Conservation (phyloP, 2,797 vertebrate species). For the Tragopan temminckii region DNA sequence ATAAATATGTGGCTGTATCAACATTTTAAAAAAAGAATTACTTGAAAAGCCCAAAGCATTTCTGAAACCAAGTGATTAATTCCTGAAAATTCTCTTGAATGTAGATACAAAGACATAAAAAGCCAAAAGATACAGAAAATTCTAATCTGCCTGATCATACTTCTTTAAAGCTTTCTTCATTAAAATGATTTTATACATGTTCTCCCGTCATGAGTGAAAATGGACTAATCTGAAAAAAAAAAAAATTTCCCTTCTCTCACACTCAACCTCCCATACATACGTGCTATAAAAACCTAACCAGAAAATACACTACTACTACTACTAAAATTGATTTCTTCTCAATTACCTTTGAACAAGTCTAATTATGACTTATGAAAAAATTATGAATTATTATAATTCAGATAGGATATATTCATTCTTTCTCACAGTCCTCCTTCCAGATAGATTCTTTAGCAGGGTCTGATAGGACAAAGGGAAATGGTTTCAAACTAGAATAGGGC, state of each 20-base stretch:
- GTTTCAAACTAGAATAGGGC: no score
- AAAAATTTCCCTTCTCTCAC: background rate
- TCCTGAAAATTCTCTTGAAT: background rate
- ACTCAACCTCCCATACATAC: background rate
- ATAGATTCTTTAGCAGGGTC: no score
- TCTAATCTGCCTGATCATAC: background rate
- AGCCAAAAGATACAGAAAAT: background rate
- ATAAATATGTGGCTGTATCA: background rate
- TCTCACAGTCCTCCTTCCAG: background rate
- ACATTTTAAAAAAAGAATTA: background rate
- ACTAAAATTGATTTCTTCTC: background rate
- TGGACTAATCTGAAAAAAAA: background rate
- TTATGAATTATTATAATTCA: background rate
- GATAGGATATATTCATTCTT: background rate
- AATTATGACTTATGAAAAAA: no score
- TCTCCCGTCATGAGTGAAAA: slow-evolving; percentile 12
- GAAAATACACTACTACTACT: background rate
- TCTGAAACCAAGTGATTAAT: slow-evolving; percentile 20
- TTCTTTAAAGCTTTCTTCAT: slow-evolving; percentile 38
- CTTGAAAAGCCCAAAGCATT: slow-evolving; percentile 33
- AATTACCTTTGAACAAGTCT: background rate
- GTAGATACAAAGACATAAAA: slow-evolving; percentile 11
- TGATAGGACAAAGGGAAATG: no score
- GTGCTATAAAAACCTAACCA: background rate
- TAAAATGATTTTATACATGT: slow-evolving; percentile 34